A percentile compares a stretch with the other conserved stretches of the same genome.
These are phyloP conservation scores for Sitobion miscanthi DNA, from an alignment of 1,140 invertebrate genomes.

Conservation along the genomic window DNA sequence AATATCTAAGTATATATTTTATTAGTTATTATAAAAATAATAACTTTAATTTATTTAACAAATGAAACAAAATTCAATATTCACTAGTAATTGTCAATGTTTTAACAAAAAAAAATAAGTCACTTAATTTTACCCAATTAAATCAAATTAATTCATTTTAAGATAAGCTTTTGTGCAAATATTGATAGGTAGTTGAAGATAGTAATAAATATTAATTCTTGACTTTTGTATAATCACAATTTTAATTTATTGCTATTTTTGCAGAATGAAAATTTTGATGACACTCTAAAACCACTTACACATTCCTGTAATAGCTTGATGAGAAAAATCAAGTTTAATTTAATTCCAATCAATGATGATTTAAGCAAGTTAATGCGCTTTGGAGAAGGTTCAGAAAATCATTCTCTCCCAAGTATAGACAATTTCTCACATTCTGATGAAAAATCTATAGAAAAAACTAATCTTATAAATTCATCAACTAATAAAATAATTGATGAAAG, in stretches of 20 bases:
- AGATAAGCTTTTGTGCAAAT: background rate
- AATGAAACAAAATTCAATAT: background rate
- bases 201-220: slow-evolving; percentile 9
- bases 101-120: too few species aligned
- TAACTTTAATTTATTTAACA: background rate
- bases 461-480: background rate
- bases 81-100: background rate
- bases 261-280: slow-evolving; percentile 5
- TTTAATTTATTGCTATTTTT: slow-evolving; percentile 3
- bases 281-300: slow-evolving; percentile 31
- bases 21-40: background rate
- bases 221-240: background rate
- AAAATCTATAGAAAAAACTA: background rate
- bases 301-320: slow-evolving; percentile 45
- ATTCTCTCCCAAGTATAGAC: background rate
- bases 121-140: background rate
- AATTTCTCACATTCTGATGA: background rate
- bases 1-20: background rate
- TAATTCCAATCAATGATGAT: background rate
- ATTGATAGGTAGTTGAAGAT: background rate
- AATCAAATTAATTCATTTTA: background rate
- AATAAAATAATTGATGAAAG: background rate
- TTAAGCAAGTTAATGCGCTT: background rate
- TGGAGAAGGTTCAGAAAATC: background rate
- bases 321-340: slow-evolving; percentile 54